Evolutionary conservation across 2,113 vertebrate genomes (phyloP).

Genomic region (Syrrhaptes paradoxus): DNA sequence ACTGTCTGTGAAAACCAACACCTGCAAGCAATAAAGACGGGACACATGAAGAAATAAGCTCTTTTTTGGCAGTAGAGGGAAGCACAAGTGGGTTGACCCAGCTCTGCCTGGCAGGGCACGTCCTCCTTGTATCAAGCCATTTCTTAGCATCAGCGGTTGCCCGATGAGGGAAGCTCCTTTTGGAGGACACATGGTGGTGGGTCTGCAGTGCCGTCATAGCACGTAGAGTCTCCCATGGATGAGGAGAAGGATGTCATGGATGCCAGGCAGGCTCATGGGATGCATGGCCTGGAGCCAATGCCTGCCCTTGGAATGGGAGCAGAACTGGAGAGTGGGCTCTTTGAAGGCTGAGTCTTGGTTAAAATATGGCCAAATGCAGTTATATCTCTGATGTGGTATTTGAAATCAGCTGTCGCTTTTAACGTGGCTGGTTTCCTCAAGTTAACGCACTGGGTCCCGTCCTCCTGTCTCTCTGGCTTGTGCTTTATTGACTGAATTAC

Average conservation of each 20-base stretch:
- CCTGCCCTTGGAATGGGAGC: background rate
- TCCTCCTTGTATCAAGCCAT: background rate
- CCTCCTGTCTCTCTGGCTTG: background rate
- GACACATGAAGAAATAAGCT: background rate
- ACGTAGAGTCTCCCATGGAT: fast-evolving
- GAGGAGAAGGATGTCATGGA: background rate
- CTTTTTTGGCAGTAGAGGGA: background rate
- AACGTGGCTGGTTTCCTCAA: background rate
- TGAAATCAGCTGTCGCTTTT: background rate
- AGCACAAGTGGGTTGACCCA: background rate
- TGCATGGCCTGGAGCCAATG: fast-evolving
- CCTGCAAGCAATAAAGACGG: background rate
- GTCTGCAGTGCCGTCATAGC: fast-evolving
- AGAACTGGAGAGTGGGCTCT: background rate
- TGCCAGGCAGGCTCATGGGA: background rate
- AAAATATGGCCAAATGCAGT: background rate
- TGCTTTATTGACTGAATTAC: background rate
- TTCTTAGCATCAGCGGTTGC: background rate
- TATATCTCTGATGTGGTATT: background rate
- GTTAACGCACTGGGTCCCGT: background rate
- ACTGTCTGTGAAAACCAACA: background rate
- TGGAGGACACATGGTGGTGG: fast-evolving
- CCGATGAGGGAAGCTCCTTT: background rate
- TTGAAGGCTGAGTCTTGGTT: background rate
- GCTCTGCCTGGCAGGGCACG: background rate